phyloP scores from a whole-genome alignment of 2,113 vertebrate genomes.

The Nestor notabilis region DNA sequence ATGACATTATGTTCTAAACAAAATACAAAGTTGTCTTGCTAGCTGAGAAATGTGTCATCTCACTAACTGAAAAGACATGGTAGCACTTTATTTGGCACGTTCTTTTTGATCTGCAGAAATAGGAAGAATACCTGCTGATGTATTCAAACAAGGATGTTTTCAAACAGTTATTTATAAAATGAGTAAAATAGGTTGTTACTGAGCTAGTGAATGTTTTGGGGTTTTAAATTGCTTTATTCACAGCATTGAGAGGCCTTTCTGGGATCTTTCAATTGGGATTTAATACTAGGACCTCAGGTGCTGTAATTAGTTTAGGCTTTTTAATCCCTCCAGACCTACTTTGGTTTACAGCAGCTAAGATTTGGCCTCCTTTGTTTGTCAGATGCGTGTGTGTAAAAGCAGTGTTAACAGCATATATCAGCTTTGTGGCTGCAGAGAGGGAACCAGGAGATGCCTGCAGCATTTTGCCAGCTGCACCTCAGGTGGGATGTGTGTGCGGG shows the following conservation, averaged over 20 bases:
- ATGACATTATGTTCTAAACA: neutral
- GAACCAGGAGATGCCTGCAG: neutral
- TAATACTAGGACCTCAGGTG: conserved; percentile 1
- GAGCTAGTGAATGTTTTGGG: neutral
- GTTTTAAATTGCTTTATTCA: neutral
- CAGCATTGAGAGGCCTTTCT: neutral
- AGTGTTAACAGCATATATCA: neutral
- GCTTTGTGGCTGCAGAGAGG: neutral
- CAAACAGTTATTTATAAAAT: neutral
- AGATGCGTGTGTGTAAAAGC: neutral
- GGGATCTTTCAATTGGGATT: neutral
- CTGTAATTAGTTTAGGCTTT: neutral
- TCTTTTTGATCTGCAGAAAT: neutral
- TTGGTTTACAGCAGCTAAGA: neutral
- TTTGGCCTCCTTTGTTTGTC: neutral
- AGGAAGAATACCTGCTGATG: neutral
- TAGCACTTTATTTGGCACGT: neutral
- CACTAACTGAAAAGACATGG: neutral
- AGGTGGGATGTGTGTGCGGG: neutral
- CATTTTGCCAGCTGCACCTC: neutral
- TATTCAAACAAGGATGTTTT: neutral
- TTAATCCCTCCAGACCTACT: neutral
- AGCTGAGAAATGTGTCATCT: neutral
- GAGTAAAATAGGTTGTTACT: neutral
- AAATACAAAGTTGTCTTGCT: neutral